Conservation (phyloP, 2,797 vertebrate species). For the Sebastes matsubarae region DNA sequence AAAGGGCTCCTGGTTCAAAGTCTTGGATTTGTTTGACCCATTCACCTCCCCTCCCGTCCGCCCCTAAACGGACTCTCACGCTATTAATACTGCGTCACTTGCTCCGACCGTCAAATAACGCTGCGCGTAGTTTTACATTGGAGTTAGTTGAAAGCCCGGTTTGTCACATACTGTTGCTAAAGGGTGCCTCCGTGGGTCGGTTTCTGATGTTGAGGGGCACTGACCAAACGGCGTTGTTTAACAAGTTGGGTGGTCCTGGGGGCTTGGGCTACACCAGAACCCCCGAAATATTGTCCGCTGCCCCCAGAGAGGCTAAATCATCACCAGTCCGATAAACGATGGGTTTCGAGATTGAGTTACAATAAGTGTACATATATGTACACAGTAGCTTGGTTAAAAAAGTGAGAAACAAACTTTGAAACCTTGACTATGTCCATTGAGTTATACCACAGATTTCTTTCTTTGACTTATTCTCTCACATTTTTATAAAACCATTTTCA, state of each 20-base stretch:
- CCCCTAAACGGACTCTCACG: too few relatives aligned
- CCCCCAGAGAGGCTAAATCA: neutral
- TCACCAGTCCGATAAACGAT: neutral
- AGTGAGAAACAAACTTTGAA: constrained; percentile 22
- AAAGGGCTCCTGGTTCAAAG: too few relatives aligned
- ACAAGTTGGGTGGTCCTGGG: too few relatives aligned
- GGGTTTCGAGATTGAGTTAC: neutral
- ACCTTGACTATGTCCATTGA: neutral
- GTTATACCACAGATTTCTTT: neutral
- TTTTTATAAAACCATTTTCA: constrained; percentile 23
- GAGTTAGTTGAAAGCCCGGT: too few relatives aligned
- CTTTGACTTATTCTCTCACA: constrained; percentile 21
- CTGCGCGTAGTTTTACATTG: too few relatives aligned
- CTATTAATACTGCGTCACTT: too few relatives aligned
- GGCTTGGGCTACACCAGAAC: neutral
- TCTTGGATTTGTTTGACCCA: neutral
- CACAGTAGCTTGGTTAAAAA: neutral
- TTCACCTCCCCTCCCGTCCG: too few relatives aligned
- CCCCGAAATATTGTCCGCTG: neutral
- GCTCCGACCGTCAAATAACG: too few relatives aligned
- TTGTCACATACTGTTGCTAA: too few relatives aligned
- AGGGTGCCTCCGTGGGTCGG: too few relatives aligned
- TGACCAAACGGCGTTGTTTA: too few relatives aligned
- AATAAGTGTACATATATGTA: neutral
- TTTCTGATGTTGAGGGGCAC: too few relatives aligned